Conservation (phyloP, 2,113 vertebrate species). For the Perca fluviatilis region DNA sequence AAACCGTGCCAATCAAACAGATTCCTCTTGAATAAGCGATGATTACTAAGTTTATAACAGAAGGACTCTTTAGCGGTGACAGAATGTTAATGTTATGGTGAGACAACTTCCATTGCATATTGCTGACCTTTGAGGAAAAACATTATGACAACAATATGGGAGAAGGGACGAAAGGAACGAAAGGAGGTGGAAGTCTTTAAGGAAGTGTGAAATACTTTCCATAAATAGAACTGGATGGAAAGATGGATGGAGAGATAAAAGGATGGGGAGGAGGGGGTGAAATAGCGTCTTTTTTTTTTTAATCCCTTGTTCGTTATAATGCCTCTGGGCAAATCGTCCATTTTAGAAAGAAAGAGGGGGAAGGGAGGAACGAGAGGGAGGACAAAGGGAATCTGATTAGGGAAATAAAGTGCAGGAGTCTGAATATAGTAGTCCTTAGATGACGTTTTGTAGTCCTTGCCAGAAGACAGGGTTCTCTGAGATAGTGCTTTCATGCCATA, state of each 20-base stretch:
- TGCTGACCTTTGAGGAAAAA: slow-evolving; percentile 48
- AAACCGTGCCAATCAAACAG: neutral
- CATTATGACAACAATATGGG: slow-evolving; percentile 17
- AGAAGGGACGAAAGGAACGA: slow-evolving; percentile 19
- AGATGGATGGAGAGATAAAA: slow-evolving; percentile 59
- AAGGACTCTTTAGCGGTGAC: slow-evolving; percentile 51
- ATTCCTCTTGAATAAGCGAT: neutral
- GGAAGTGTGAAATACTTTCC: slow-evolving; percentile 51
- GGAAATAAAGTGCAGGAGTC: slow-evolving; percentile 81
- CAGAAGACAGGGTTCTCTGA: slow-evolving; percentile 56
- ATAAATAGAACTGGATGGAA: slow-evolving; percentile 55
- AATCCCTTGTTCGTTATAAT: slow-evolving; percentile 66
- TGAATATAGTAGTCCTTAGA: slow-evolving; percentile 70
- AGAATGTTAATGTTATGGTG: slow-evolving; percentile 15
- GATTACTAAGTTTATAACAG: slow-evolving; percentile 24
- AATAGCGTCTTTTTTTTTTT: slow-evolving; percentile 72
- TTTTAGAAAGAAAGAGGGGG: slow-evolving; percentile 60
- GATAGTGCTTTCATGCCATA: slow-evolving; percentile 51
- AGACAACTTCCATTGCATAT: slow-evolving; percentile 69
- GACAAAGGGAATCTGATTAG: slow-evolving; percentile 44
- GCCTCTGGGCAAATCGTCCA: slow-evolving; percentile 60
- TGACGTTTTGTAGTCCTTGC: slow-evolving; percentile 57
- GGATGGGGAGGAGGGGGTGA: slow-evolving; percentile 22
- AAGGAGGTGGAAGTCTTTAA: slow-evolving; percentile 35
- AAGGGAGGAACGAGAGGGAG: slow-evolving; percentile 10